These are phyloP conservation scores for Pangasius djambal DNA, from an alignment of 2,797 vertebrate species.

Conservation along the genomic window DNA sequence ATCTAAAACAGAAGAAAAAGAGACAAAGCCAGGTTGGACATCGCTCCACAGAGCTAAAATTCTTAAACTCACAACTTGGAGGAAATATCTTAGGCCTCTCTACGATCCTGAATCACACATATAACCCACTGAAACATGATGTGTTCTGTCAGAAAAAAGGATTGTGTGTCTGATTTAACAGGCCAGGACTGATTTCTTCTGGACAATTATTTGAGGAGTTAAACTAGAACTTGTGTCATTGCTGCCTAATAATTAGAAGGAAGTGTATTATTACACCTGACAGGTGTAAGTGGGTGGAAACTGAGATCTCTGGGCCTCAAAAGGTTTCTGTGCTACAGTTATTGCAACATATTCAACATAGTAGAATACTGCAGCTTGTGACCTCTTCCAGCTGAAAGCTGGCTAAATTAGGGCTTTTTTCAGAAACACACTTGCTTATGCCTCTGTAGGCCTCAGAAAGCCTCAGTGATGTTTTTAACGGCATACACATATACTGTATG, in stretches of 20 bases:
- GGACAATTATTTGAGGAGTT: background rate
- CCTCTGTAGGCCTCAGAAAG: background rate
- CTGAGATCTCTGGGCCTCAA: background rate
- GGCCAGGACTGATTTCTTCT: background rate
- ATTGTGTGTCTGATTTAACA: background rate
- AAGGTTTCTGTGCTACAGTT: too few species aligned
- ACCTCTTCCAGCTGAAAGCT: background rate
- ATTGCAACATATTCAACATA: background rate
- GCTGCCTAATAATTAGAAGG: background rate
- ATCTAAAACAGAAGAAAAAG: background rate
- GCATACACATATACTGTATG: background rate
- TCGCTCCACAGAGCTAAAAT: background rate
- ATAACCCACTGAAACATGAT: background rate
- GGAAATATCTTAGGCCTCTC: background rate
- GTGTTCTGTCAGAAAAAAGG: too few species aligned
- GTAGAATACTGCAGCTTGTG: background rate
- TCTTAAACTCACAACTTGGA: background rate
- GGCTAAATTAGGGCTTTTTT: background rate
- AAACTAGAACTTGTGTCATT: background rate
- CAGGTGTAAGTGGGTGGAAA: background rate
- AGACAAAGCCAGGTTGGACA: background rate
- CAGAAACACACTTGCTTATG: background rate
- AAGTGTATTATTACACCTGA: background rate
- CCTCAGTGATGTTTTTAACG: background rate
- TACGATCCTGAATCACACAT: background rate